phyloP scores from a whole-genome alignment of 2,888 invertebrate species.

The Thalpophila matura region DNA sequence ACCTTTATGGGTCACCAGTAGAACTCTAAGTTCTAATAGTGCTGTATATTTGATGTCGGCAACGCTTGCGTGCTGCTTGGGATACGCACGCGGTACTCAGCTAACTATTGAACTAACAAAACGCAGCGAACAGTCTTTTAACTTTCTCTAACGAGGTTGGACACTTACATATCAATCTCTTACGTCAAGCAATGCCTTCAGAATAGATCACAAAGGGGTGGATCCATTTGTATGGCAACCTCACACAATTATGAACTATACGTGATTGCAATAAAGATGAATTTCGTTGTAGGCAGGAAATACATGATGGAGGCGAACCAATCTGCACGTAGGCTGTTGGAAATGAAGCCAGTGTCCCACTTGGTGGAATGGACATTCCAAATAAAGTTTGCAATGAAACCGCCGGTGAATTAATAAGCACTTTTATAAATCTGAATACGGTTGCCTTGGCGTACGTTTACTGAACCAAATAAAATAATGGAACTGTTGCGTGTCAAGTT shows the following conservation, averaged over 20 bases:
- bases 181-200: constrained; percentile 64
- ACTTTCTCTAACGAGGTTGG: constrained; percentile 81
- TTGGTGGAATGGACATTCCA: constrained; percentile 69
- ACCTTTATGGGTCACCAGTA: too few relatives aligned
- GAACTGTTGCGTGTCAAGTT: constrained; percentile 46
- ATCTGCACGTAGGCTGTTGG: constrained; percentile 75
- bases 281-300: constrained; percentile 46
- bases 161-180: constrained; percentile 75
- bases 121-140: constrained; percentile 70
- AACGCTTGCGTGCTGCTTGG: too few relatives aligned
- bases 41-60: too few relatives aligned
- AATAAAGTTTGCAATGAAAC: constrained; percentile 77
- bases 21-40: too few relatives aligned
- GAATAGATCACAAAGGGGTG: constrained; percentile 50
- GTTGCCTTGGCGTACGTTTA: constrained; percentile 25
- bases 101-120: constrained; percentile 78
- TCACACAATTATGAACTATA: constrained; percentile 66
- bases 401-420: constrained; percentile 69
- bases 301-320: constrained; percentile 61
- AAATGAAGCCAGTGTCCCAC: constrained; percentile 74
- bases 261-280: constrained; percentile 61
- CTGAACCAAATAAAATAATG: constrained; percentile 46
- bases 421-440: constrained; percentile 58
- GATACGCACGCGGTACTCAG: constrained; percentile 67
- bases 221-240: constrained; percentile 31